Evolutionary conservation across 2,888 invertebrate genomes (phyloP).

Genomic region (Pegoplata infirma): DNA sequence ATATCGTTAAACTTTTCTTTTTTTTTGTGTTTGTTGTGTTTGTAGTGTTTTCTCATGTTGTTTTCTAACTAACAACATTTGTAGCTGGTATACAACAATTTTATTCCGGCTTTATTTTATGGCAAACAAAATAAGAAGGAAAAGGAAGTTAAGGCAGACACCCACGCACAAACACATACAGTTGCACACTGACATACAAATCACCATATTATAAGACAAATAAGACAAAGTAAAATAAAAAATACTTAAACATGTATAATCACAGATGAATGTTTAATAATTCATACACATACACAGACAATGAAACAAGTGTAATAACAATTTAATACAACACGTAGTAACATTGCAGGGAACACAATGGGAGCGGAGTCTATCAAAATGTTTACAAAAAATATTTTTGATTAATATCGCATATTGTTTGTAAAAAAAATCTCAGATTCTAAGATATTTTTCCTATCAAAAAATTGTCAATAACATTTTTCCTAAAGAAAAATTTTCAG

Average conservation of each 20-base stretch:
- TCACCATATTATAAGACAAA: slow-evolving; percentile 17
- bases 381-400: too few relatives aligned
- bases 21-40: not conserved
- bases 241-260: slow-evolving; percentile 34
- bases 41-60: not conserved
- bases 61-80: not conserved
- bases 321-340: slow-evolving; percentile 3
- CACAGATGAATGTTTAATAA: slow-evolving; percentile 55
- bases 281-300: slow-evolving; percentile 31
- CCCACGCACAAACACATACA: not conserved
- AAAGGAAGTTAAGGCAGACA: not conserved
- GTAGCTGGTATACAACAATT: not conserved
- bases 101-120: not conserved
- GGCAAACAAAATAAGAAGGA: not conserved
- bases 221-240: not conserved
- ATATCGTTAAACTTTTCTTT: slow-evolving; percentile 30
- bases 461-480: too few relatives aligned
- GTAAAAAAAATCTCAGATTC: too few relatives aligned
- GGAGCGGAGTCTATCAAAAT: too few relatives aligned
- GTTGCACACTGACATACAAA: not conserved
- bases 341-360: too few relatives aligned
- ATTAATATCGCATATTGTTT: too few relatives aligned
- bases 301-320: slow-evolving; percentile 21
- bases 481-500: too few relatives aligned
- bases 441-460: too few relatives aligned